Evolutionary conservation across 2,888 invertebrate species (phyloP).

Genomic region (Drosophila affinis): DNA sequence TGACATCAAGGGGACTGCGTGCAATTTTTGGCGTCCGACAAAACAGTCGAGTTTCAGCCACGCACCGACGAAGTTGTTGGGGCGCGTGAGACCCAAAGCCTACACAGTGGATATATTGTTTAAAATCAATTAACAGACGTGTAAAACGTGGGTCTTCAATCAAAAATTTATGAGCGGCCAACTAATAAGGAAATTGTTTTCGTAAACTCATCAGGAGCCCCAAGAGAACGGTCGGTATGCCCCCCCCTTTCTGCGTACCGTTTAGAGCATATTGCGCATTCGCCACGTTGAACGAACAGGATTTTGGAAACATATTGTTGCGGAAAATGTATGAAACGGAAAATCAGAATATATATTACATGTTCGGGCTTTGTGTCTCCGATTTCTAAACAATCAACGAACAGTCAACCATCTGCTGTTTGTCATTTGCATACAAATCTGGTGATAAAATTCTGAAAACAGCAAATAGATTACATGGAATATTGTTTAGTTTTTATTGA

Average conservation of each 20-base stretch:
- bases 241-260: slow-evolving; percentile 14
- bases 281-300: slow-evolving; percentile 67
- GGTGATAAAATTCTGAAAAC: not conserved
- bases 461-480: not conserved
- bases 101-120: slow-evolving; percentile 11
- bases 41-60: slow-evolving; percentile 77
- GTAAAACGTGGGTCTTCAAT: slow-evolving; percentile 48
- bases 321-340: slow-evolving; percentile 49
- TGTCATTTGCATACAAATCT: slow-evolving; percentile 32
- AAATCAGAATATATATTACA: slow-evolving; percentile 32
- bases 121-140: slow-evolving; percentile 20
- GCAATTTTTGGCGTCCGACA: slow-evolving; percentile 65
- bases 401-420: slow-evolving; percentile 7
- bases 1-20: slow-evolving; percentile 58
- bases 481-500: not conserved
- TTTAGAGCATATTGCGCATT: slow-evolving; percentile 74
- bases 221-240: slow-evolving; percentile 34
- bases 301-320: slow-evolving; percentile 70
- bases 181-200: slow-evolving; percentile 66
- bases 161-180: slow-evolving; percentile 50
- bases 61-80: slow-evolving; percentile 66
- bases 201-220: slow-evolving; percentile 21
- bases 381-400: slow-evolving; percentile 23
- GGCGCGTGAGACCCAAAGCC: slow-evolving; percentile 43
- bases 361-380: slow-evolving; percentile 30